Base-by-base conservation (phyloP, 2,113 vertebrate genomes). In the Trinectes maculatus region DNA sequence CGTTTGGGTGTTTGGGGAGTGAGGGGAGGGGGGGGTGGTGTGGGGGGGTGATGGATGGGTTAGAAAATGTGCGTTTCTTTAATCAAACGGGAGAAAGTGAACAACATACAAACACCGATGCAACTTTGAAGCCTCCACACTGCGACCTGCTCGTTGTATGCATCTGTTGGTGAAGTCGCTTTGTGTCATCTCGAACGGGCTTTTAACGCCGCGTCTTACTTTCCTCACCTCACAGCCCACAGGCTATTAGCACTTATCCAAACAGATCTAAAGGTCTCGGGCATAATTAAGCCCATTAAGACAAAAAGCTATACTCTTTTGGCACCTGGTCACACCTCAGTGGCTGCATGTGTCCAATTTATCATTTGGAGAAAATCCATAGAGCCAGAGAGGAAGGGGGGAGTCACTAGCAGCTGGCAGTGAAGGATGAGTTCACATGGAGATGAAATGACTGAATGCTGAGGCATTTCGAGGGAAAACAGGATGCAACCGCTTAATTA, bases 361-460 rank as follows among this genome's bases (percentile, higher is more conserved):
- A 91, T 91, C 89, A 89, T 83, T 78, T 79, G 73, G 66, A 75
- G 57, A 82, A 89, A 91, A 89, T 91, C 88, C 68, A 89, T 91
- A 82, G 70, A 78, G 74, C 80, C 65, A 78, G 81, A 83, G 60
- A 68, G 71, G 56, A 82, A 76, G 68, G 79, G 49, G 77, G 62
- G 77, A 86, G 79, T 80, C 72, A 77, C 53, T 78, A 22, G 77
- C 55, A 81, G 52, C 42, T 84, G 79, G 80, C 78, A 78, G 70
- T 86, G 82, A 87, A 59, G 68, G 77, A 88, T 85, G 74, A 59
- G 57, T 77, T 64, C 43, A 69, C 67, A 78, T 56, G 58, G 65
- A 85, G 71, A 81, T 80, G 58, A 86, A 87, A 86, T 68, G 26
- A 77, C 29, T 53, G 22, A 66, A 77, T 77, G 49, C 15, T 34